Evolutionary conservation across 2,888 invertebrate genomes (phyloP).

Genomic region (Pseudococcus longispinus): DNA sequence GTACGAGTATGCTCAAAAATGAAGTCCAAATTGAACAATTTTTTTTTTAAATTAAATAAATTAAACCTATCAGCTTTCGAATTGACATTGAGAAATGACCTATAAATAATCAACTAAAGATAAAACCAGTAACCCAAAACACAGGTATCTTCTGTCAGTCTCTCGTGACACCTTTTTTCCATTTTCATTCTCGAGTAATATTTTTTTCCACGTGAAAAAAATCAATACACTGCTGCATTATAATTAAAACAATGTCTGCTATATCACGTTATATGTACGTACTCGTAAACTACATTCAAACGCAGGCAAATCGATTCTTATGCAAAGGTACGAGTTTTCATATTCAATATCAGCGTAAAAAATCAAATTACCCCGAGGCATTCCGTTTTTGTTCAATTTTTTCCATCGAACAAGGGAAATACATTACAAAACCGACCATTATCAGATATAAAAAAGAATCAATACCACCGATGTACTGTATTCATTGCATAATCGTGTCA

Average conservation of each 20-base stretch:
- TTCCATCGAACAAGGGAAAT: neutral
- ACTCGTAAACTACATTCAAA: neutral
- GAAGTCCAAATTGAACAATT: no score
- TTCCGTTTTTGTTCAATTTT: neutral
- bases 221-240: neutral
- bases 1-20: no score
- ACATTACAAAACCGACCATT: neutral
- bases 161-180: neutral
- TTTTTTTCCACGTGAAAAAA: neutral
- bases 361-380: neutral
- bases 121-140: no score
- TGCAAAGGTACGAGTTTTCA: neutral
- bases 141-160: no score
- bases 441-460: constrained; percentile 20
- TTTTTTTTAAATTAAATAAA: no score
- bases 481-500: neutral
- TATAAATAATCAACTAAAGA: no score
- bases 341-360: neutral
- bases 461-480: neutral
- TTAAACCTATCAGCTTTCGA: no score
- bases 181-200: neutral
- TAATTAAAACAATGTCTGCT: neutral
- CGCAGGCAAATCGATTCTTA: neutral
- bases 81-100: no score
- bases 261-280: neutral